These are phyloP conservation scores for Carterocephalus palaemon DNA, from an alignment of 2,888 invertebrate species.

Conservation along the genomic window DNA sequence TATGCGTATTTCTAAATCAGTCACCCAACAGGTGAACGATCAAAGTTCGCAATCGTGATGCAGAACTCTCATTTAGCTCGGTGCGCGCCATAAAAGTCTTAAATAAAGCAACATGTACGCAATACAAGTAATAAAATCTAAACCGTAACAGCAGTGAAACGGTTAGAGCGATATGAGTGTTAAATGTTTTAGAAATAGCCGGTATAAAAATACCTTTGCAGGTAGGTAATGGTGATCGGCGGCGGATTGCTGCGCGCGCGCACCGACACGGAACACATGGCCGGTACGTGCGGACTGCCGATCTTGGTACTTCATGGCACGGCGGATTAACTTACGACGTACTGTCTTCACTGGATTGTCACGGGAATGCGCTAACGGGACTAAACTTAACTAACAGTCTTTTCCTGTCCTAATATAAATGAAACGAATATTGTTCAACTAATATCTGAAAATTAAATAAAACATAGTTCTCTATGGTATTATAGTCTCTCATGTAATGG, in stretches of 20 bases:
- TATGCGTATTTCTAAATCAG: no score
- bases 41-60: neutral
- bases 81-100: conserved; percentile 11
- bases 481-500: no score
- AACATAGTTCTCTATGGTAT: no score
- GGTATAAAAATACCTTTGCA: conserved; percentile 64
- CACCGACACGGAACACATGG: conserved; percentile 65
- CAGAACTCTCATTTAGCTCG: neutral
- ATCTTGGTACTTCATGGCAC: conserved; percentile 43
- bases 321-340: no score
- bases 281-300: conserved; percentile 43
- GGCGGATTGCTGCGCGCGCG: conserved; percentile 61
- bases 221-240: conserved; percentile 67
- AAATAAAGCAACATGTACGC: conserved; percentile 27
- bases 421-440: no score
- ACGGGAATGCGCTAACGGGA: no score
- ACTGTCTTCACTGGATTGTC: no score
- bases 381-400: no score
- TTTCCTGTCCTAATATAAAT: no score
- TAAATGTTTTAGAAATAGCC: conserved; percentile 51
- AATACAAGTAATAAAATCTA: conserved; percentile 43
- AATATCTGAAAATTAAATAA: no score
- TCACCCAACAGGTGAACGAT: no score
- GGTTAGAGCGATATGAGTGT: conserved; percentile 37
- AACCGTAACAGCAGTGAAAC: conserved; percentile 35